Conservation (phyloP, 2,888 invertebrate species). For the Plutella xylostella region DNA sequence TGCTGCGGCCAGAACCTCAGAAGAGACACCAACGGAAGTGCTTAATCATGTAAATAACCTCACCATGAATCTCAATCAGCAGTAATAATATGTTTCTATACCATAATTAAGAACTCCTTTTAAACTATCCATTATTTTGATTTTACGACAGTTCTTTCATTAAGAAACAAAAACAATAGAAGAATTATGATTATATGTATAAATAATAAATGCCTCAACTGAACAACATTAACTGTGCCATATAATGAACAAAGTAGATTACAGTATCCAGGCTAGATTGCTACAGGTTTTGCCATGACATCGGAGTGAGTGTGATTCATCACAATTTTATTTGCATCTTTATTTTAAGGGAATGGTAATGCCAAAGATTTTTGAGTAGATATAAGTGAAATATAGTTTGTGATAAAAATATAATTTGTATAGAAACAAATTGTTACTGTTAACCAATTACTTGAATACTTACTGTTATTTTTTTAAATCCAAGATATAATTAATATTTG, state of each 20-base stretch:
- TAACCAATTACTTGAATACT: constrained; percentile 22
- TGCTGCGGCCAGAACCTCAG: constrained; percentile 95
- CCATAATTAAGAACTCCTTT: constrained; percentile 19
- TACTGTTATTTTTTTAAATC: constrained; percentile 58
- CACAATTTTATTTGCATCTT: constrained; percentile 44
- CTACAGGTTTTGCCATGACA: background rate
- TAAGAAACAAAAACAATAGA: too few relatives aligned
- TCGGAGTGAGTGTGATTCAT: constrained; percentile 25
- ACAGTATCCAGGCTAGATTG: background rate
- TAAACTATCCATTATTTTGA: too few relatives aligned
- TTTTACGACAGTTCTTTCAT: too few relatives aligned
- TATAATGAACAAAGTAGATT: background rate
- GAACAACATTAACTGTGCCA: constrained; percentile 7
- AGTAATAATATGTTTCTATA: constrained; percentile 67
- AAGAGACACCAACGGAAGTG: constrained; percentile 95
- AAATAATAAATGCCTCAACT: too few relatives aligned
- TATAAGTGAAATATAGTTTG: constrained; percentile 44
- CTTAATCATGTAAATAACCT: constrained; percentile 75
- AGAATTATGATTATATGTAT: background rate
- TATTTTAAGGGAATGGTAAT: constrained; percentile 44
- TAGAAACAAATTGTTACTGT: constrained; percentile 70
- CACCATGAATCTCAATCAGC: constrained; percentile 22
- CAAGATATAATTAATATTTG: constrained; percentile 47
- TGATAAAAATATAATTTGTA: constrained; percentile 35
- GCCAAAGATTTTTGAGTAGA: constrained; percentile 63